Conservation (phyloP, 2,888 invertebrate genomes). For the Drepana falcataria region DNA sequence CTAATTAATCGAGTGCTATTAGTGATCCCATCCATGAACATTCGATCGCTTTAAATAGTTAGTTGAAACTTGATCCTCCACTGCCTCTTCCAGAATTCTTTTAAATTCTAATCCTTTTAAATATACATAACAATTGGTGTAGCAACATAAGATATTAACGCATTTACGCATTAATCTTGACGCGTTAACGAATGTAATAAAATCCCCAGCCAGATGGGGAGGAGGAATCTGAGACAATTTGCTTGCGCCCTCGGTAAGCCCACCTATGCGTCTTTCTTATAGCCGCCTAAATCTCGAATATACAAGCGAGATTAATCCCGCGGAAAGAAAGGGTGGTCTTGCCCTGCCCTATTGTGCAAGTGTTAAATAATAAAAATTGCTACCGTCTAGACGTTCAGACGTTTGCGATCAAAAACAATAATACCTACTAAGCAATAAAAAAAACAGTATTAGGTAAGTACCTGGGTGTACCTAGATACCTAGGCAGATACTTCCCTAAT, state of each 20-base stretch:
- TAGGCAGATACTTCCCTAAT: too few relatives aligned
- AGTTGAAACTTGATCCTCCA: too few relatives aligned
- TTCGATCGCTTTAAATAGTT: too few relatives aligned
- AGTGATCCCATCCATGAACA: too few relatives aligned
- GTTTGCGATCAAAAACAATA: not conserved
- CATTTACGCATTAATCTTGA: slow-evolving; percentile 70
- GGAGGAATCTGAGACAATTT: slow-evolving; percentile 75
- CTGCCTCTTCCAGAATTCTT: not conserved
- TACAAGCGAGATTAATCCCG: slow-evolving; percentile 77
- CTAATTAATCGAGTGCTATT: too few relatives aligned
- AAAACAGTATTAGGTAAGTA: too few relatives aligned
- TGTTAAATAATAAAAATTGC: slow-evolving; percentile 18
- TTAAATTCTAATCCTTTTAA: slow-evolving; percentile 20
- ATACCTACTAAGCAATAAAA: too few relatives aligned
- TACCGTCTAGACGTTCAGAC: not conserved
- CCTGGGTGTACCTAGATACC: too few relatives aligned
- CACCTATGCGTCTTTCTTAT: slow-evolving; percentile 78
- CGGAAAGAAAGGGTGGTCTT: slow-evolving; percentile 68
- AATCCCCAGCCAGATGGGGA: slow-evolving; percentile 54
- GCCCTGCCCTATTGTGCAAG: slow-evolving; percentile 51
- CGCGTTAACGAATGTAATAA: slow-evolving; percentile 76
- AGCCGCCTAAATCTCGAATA: slow-evolving; percentile 76
- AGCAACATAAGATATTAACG: slow-evolving; percentile 59
- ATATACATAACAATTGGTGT: slow-evolving; percentile 48
- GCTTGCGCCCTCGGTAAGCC: slow-evolving; percentile 67